Percentiles rank a stretch among this genome's conserved stretches.
phyloP scores from a whole-genome alignment of 2,888 invertebrate genomes.

The Zygothrica quintamaculata region DNA sequence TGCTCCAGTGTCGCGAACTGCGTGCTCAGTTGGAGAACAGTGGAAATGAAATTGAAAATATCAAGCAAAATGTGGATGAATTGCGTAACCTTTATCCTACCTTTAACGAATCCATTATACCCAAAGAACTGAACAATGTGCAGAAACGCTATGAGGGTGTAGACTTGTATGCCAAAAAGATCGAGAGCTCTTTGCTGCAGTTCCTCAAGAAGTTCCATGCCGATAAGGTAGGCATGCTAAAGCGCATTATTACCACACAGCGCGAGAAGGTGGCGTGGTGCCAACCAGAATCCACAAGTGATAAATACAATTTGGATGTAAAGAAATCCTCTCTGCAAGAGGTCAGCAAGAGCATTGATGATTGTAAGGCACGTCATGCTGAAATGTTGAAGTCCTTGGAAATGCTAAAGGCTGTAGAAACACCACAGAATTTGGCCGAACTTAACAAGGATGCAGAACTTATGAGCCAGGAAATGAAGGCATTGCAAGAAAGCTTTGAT shows the following conservation, averaged over 20 bases:
- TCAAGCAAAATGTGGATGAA: slow-evolving; percentile 89
- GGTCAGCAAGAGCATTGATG: slow-evolving; percentile 89
- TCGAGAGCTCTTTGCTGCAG: slow-evolving; percentile 90
- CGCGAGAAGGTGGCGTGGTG: slow-evolving; percentile 97
- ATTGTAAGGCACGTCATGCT: slow-evolving; percentile 88
- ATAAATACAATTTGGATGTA: slow-evolving; percentile 96
- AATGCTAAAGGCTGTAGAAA: slow-evolving; percentile 90
- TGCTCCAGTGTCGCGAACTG: slow-evolving; percentile 90
- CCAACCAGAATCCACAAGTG: slow-evolving; percentile 93
- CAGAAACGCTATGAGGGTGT: slow-evolving; percentile 93
- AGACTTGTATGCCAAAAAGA: slow-evolving; percentile 91
- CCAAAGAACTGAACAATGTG: slow-evolving; percentile 93
- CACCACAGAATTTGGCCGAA: slow-evolving; percentile 88
- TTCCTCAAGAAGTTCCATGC: slow-evolving; percentile 94
- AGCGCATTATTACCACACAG: slow-evolving; percentile 91
- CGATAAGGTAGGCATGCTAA: slow-evolving; percentile 92
- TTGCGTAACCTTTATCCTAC: slow-evolving; percentile 91
- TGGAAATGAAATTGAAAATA: slow-evolving; percentile 88
- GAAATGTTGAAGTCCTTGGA: slow-evolving; percentile 90
- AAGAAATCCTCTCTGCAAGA: slow-evolving; percentile 93
- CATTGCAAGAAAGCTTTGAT: slow-evolving; percentile 88
- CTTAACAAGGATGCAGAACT: slow-evolving; percentile 89
- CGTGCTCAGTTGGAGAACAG: slow-evolving; percentile 89
- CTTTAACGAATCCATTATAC: slow-evolving; percentile 90
- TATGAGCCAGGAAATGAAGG: slow-evolving; percentile 89